phyloP scores from a whole-genome alignment of 2,888 invertebrate species.

The Agrochola circellaris region DNA sequence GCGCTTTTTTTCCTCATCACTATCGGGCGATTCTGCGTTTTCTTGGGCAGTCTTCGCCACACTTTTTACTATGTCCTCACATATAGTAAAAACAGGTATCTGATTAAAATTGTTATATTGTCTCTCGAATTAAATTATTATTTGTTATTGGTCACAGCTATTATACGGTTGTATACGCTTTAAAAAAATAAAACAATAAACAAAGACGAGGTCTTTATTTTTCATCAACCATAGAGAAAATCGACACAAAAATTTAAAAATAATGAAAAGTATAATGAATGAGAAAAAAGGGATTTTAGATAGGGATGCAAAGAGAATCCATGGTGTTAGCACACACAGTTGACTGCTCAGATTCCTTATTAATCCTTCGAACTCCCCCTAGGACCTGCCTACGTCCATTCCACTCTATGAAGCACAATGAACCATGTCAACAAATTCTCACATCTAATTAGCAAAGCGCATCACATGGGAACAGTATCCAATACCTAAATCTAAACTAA shows the following conservation, averaged over 20 bases:
- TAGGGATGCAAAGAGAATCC: background rate
- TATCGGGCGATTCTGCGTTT: constrained; percentile 6
- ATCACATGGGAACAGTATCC: background rate
- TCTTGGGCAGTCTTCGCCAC: background rate
- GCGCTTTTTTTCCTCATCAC: constrained; percentile 14
- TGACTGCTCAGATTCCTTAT: background rate
- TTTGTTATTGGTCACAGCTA: too few species aligned
- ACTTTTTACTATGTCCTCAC: background rate
- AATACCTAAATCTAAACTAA: background rate
- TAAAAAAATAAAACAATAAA: background rate
- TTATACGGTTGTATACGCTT: too few species aligned
- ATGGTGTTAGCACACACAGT: background rate
- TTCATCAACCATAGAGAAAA: background rate
- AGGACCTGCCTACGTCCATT: background rate
- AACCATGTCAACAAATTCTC: background rate
- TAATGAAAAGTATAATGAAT: too few species aligned
- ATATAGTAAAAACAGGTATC: background rate
- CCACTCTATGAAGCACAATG: background rate
- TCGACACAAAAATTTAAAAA: background rate
- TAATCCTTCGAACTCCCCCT: background rate
- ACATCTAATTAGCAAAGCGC: background rate
- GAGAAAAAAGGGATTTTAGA: background rate
- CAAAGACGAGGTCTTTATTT: background rate
- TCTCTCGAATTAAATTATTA: background rate
- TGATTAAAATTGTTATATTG: background rate